Evolutionary conservation across 2,888 invertebrate genomes (phyloP).

Genomic region (Nasonovia ribisnigri): DNA sequence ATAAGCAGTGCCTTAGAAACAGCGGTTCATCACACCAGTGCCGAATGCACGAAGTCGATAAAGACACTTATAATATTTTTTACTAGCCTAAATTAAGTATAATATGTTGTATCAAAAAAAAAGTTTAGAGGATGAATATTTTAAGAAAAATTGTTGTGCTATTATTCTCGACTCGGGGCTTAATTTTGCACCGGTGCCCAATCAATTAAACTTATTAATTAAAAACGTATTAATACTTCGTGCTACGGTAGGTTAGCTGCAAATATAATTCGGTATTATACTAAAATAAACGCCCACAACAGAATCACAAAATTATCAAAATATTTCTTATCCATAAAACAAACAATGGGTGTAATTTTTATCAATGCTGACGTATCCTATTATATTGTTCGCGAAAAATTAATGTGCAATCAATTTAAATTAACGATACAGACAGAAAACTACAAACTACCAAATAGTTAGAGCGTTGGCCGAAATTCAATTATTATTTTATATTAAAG

Average conservation of each 20-base stretch:
- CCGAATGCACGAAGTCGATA: neutral
- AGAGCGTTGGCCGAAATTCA: slow-evolving; percentile 21
- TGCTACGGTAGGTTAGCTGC: too few relatives aligned
- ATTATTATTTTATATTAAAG: neutral
- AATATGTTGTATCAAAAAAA: neutral
- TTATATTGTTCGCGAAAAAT: neutral
- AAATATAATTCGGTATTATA: neutral
- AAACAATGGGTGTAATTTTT: neutral
- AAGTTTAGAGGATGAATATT: neutral
- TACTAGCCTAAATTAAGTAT: neutral
- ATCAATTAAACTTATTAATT: neutral
- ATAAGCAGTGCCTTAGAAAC: neutral
- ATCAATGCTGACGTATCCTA: neutral
- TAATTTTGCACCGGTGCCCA: neutral
- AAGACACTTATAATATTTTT: neutral
- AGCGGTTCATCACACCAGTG: neutral
- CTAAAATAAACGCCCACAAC: neutral
- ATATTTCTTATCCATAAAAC: slow-evolving; percentile 22
- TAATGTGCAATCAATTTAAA: slow-evolving; percentile 32
- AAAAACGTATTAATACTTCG: neutral
- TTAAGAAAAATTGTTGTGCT: neutral
- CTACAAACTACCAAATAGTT: slow-evolving; percentile 18
- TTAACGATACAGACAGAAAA: neutral
- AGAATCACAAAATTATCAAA: neutral
- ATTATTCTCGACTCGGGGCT: neutral